Conservation (phyloP, 1,140 invertebrate genomes). For the Argopecten irradians region DNA sequence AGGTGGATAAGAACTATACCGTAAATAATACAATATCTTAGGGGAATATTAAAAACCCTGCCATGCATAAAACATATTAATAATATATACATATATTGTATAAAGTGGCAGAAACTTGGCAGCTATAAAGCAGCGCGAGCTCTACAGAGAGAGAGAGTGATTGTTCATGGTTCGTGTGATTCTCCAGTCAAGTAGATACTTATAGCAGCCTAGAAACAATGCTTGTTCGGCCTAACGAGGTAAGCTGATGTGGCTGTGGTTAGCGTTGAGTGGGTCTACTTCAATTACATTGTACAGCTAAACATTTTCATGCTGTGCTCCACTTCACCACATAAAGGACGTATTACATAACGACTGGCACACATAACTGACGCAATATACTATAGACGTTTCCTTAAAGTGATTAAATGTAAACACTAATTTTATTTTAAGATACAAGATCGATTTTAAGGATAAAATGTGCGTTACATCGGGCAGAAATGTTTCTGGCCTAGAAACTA, state of each 20-base stretch:
- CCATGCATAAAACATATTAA: neutral
- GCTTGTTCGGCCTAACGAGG: neutral
- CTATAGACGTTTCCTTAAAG: no score
- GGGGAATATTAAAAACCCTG: neutral
- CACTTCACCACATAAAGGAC: neutral
- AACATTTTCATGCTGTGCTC: neutral
- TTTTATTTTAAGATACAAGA: no score
- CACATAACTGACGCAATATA: no score
- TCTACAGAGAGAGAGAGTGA: neutral
- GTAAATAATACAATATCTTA: neutral
- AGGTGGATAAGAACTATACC: no score
- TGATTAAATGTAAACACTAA: no score
- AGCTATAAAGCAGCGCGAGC: neutral
- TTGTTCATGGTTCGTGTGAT: neutral
- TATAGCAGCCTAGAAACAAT: neutral
- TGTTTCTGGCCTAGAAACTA: no score
- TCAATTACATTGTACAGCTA: neutral
- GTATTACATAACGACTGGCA: neutral
- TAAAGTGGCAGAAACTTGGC: neutral
- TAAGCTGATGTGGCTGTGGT: slow-evolving; percentile 14
- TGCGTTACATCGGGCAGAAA: no score
- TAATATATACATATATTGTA: neutral
- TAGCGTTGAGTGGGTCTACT: neutral
- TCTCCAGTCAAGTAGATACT: neutral
- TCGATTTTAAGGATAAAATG: no score